These are phyloP conservation scores for Petromus typicus DNA, from an alignment of 2,113 vertebrate species.

Conservation along the genomic window DNA sequence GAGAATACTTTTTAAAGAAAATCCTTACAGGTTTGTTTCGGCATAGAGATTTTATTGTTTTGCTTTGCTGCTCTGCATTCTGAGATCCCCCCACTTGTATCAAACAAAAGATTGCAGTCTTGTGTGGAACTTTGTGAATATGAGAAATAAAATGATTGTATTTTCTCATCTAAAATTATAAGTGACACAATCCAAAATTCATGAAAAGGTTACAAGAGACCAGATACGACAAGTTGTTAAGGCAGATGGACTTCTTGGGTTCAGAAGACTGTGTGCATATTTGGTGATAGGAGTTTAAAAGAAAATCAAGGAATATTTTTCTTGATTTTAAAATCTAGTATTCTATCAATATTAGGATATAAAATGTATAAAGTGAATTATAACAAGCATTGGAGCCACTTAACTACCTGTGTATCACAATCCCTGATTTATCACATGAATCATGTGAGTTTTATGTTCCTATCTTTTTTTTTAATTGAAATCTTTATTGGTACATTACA, in stretches of 20 bases:
- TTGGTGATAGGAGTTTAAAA: constrained; percentile 81
- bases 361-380: constrained; percentile 67
- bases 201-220: constrained; percentile 82
- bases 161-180: constrained; percentile 81
- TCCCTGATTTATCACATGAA: constrained; percentile 62
- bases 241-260: constrained; percentile 84
- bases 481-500: too few relatives aligned
- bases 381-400: constrained; percentile 49
- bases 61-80: constrained; percentile 15
- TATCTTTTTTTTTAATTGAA: too few relatives aligned
- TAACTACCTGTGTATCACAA: constrained; percentile 78
- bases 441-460: constrained; percentile 70
- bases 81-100: constrained; percentile 56
- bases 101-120: constrained; percentile 24
- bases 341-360: constrained; percentile 68
- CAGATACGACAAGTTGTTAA: constrained; percentile 84
- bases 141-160: constrained; percentile 71
- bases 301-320: constrained; percentile 79
- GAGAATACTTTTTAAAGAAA: constrained; percentile 63
- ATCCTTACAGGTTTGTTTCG: constrained; percentile 46
- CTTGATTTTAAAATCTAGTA: constrained; percentile 78
- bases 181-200: constrained; percentile 80
- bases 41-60: background rate
- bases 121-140: constrained; percentile 42
- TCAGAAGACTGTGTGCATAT: constrained; percentile 80